These are phyloP conservation scores for Syngnathus scovelli DNA, from an alignment of 2,113 vertebrate species.

Conservation along the genomic window DNA sequence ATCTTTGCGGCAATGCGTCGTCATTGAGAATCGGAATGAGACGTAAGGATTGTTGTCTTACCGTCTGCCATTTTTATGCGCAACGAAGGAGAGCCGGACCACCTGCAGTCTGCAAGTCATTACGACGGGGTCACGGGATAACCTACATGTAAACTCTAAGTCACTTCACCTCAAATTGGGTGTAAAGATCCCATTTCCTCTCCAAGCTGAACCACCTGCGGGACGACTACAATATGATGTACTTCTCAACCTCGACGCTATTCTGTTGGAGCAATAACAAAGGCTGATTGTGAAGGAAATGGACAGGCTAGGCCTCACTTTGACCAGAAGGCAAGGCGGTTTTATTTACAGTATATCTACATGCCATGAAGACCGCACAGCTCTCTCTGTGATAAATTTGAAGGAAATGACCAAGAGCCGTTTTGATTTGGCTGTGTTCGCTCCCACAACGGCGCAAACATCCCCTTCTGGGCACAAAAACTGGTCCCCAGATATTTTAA, in stretches of 20 bases:
- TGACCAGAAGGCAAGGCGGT: too few relatives aligned
- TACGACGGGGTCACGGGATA: slow-evolving; percentile 88
- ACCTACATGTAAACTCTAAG: slow-evolving; percentile 92
- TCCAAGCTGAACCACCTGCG: slow-evolving; percentile 83
- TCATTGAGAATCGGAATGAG: slow-evolving; percentile 2
- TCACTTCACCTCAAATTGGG: slow-evolving; percentile 99
- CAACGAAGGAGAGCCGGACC: slow-evolving; percentile 77
- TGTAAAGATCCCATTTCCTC: slow-evolving; percentile 99
- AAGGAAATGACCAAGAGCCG: too few relatives aligned
- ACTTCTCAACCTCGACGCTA: slow-evolving; percentile 28
- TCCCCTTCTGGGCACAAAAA: too few relatives aligned
- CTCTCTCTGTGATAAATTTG: too few relatives aligned
- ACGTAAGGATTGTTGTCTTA: slow-evolving; percentile 25
- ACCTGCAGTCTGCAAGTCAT: slow-evolving; percentile 97
- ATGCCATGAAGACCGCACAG: too few relatives aligned
- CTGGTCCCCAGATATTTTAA: too few relatives aligned
- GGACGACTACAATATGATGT: slow-evolving; percentile 56
- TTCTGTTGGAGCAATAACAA: slow-evolving; percentile 30
- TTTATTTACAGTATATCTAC: too few relatives aligned
- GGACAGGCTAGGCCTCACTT: not conserved
- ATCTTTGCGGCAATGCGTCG: not conserved
- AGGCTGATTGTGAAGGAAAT: not conserved
- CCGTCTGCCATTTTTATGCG: slow-evolving; percentile 70
- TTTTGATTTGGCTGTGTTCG: too few relatives aligned
- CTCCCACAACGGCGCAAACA: too few relatives aligned